Evolutionary conservation across 2,888 invertebrate species (phyloP).

Genomic region (Thymelicus acteon): DNA sequence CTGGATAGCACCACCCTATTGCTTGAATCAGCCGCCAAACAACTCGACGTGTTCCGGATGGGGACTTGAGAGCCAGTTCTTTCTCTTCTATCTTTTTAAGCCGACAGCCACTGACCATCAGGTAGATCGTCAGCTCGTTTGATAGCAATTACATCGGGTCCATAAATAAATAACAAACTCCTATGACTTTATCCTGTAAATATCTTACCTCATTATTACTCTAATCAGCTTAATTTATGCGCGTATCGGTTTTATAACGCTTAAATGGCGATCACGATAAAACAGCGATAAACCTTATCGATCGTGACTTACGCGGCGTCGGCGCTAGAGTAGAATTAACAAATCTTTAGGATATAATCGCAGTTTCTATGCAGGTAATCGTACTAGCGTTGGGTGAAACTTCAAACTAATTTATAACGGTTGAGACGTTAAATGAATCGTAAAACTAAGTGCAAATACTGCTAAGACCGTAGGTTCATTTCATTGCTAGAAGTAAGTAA

Average conservation of each 20-base stretch:
- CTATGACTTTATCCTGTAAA: slow-evolving; percentile 6
- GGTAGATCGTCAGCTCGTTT: too few species aligned
- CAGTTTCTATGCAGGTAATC: slow-evolving; percentile 63
- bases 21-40: too few species aligned
- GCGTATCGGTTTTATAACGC: slow-evolving; percentile 34
- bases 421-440: slow-evolving; percentile 49
- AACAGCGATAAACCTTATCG: slow-evolving; percentile 33
- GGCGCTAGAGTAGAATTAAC: slow-evolving; percentile 54
- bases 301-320: slow-evolving; percentile 51
- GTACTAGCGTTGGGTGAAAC: slow-evolving; percentile 55
- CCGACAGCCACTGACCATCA: too few species aligned
- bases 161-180: background rate
- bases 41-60: too few species aligned
- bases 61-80: too few species aligned
- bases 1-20: too few species aligned
- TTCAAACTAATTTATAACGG: slow-evolving; percentile 65
- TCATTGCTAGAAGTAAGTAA: too few species aligned
- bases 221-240: slow-evolving; percentile 34
- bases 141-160: too few species aligned
- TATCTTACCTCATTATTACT: slow-evolving; percentile 19
- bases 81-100: too few species aligned
- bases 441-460: background rate
- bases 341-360: slow-evolving; percentile 74
- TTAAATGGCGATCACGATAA: slow-evolving; percentile 38
- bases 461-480: too few species aligned